phyloP scores from a whole-genome alignment of 2,888 invertebrate species.

The Lithophane semibrunnea region DNA sequence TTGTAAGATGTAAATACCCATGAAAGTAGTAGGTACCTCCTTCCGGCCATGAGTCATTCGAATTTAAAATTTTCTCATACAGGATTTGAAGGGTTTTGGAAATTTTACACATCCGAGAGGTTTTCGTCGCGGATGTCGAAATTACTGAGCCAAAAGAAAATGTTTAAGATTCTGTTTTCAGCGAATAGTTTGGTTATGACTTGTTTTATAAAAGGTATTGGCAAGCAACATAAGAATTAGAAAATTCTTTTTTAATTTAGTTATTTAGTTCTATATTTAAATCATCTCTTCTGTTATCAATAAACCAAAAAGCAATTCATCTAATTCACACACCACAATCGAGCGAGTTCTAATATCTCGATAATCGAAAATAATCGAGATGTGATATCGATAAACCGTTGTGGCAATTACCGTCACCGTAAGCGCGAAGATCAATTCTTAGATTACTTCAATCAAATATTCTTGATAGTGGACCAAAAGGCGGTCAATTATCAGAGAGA shows the following conservation, averaged over 20 bases:
- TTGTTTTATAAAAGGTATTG: neutral
- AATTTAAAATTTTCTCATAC: no score
- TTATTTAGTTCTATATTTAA: neutral
- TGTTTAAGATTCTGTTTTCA: neutral
- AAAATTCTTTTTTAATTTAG: neutral
- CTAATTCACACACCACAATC: conserved; percentile 63
- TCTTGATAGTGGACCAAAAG: conserved; percentile 71
- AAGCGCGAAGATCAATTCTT: conserved; percentile 78
- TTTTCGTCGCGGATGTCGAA: neutral
- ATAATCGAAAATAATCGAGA: conserved; percentile 71
- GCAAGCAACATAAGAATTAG: neutral
- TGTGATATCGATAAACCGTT: conserved; percentile 77
- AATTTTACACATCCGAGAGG: neutral
- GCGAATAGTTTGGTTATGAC: neutral
- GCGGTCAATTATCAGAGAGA: conserved; percentile 40
- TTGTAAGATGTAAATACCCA: neutral
- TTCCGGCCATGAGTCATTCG: neutral
- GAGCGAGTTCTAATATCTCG: conserved; percentile 57
- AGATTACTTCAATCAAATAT: conserved; percentile 82
- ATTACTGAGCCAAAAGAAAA: neutral
- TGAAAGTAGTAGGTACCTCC: no score
- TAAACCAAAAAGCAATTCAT: conserved; percentile 56
- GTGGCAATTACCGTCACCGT: conserved; percentile 85
- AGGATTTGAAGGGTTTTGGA: neutral
- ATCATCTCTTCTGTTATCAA: conserved; percentile 5